Evolutionary conservation across 2,888 invertebrate genomes (phyloP).

Genomic region (Myathropa florea): DNA sequence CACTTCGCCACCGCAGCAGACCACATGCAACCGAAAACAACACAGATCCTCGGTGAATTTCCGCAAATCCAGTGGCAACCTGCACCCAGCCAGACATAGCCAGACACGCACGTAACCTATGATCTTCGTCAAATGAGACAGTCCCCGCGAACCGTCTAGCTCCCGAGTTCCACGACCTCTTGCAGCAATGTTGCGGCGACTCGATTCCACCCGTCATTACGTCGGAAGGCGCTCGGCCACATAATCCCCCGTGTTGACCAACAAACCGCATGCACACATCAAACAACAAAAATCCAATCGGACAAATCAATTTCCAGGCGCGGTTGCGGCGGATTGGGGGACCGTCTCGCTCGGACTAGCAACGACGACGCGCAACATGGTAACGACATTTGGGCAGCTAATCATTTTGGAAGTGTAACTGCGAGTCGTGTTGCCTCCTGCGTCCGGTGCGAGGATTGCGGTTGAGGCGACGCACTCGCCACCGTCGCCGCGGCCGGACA

Average conservation of each 20-base stretch:
- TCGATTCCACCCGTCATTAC: constrained; percentile 26
- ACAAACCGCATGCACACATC: constrained; percentile 52
- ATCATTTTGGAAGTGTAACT: constrained; percentile 68
- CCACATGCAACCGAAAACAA: background rate
- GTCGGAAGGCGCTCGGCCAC: constrained; percentile 15
- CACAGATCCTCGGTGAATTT: constrained; percentile 30
- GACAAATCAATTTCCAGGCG: constrained; percentile 67
- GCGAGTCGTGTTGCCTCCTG: constrained; percentile 29
- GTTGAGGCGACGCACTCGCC: background rate
- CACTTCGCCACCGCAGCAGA: constrained; percentile 4
- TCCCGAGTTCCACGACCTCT: constrained; percentile 70
- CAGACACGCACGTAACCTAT: constrained; percentile 65
- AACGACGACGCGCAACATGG: constrained; percentile 11
- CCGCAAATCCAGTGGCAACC: constrained; percentile 65
- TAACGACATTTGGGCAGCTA: constrained; percentile 58
- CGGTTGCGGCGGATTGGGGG: constrained; percentile 24
- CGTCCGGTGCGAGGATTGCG: background rate
- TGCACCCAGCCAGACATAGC: background rate
- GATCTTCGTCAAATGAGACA: constrained; percentile 64
- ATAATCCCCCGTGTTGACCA: constrained; percentile 32
- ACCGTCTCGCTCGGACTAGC: background rate
- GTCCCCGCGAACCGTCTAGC: constrained; percentile 49
- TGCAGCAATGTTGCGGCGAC: constrained; percentile 38
- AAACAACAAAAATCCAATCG: constrained; percentile 63
- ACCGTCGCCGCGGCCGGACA: background rate